These are phyloP conservation scores for Bactericera cockerelli DNA, from an alignment of 1,140 invertebrate species.

Conservation along the genomic window DNA sequence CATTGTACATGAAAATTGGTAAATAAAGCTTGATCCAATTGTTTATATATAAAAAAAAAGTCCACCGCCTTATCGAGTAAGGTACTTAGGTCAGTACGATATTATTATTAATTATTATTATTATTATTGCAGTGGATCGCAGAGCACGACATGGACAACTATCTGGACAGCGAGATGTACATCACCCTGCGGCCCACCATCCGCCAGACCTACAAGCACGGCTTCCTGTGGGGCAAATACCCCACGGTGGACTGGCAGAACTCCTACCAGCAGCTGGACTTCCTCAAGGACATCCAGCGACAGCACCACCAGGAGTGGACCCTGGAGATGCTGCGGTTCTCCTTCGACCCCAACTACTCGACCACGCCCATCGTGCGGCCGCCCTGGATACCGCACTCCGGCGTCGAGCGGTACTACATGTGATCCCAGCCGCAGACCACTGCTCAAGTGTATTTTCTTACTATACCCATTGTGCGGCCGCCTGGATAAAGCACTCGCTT, in stretches of 20 bases:
- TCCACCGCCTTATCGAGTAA: too few species aligned
- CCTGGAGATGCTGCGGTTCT: too few species aligned
- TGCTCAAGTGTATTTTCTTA: too few species aligned
- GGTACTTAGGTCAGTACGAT: too few species aligned
- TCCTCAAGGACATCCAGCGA: background rate
- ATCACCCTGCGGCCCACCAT: background rate
- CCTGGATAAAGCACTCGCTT: too few species aligned
- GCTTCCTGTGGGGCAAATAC: background rate
- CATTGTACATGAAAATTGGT: too few species aligned
- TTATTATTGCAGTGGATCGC: background rate
- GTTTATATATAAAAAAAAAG: too few species aligned
- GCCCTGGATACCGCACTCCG: background rate
- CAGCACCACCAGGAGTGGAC: background rate
- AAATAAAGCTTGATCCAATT: too few species aligned
- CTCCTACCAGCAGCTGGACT: background rate
- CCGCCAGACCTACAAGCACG: background rate
- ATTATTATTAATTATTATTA: too few species aligned
- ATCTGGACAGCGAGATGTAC: background rate
- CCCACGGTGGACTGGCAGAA: conserved; percentile 1
- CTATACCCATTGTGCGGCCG: too few species aligned
- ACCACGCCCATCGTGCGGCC: background rate
- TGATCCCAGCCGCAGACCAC: too few species aligned
- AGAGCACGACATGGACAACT: background rate
- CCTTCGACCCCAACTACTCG: background rate
- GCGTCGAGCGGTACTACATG: background rate